Evolutionary conservation across 2,113 vertebrate species (phyloP).

Genomic region (Pycnonotus jocosus): DNA sequence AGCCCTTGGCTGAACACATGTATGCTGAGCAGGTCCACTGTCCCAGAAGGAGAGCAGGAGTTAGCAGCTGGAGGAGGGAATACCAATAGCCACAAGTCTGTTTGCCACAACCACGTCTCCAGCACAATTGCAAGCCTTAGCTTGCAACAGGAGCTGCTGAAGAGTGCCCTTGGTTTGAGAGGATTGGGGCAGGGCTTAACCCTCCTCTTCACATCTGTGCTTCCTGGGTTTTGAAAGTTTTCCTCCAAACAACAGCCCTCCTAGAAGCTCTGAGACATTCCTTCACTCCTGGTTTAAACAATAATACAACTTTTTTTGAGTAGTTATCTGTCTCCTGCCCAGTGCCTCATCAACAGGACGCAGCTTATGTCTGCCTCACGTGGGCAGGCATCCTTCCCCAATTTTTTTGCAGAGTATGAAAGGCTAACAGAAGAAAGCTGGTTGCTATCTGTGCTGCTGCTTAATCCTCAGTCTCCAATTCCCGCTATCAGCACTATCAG

Average conservation of each 20-base stretch:
- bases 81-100: not conserved
- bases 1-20: not conserved
- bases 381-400: not conserved
- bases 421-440: conserved; percentile 36
- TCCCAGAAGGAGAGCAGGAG: not conserved
- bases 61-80: not conserved
- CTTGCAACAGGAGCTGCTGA: fast-evolving
- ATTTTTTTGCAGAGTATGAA: not conserved
- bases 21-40: not conserved
- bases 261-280: not conserved
- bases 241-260: not conserved
- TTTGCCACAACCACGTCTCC: fast-evolving
- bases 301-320: not conserved
- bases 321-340: not conserved
- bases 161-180: not conserved
- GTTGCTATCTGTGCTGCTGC: conserved; percentile 31
- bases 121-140: not conserved
- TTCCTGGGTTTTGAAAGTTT: not conserved
- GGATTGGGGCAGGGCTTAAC: not conserved
- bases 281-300: not conserved
- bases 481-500: conserved; percentile 16
- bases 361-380: not conserved
- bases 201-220: not conserved
- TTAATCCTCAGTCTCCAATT: conserved; percentile 62
- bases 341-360: not conserved